Evolutionary conservation across 92 coral and sea anemone genomes (phyloP), one percentile per base, ranked within the genome.

Genomic region (Porites lobata): DNA sequence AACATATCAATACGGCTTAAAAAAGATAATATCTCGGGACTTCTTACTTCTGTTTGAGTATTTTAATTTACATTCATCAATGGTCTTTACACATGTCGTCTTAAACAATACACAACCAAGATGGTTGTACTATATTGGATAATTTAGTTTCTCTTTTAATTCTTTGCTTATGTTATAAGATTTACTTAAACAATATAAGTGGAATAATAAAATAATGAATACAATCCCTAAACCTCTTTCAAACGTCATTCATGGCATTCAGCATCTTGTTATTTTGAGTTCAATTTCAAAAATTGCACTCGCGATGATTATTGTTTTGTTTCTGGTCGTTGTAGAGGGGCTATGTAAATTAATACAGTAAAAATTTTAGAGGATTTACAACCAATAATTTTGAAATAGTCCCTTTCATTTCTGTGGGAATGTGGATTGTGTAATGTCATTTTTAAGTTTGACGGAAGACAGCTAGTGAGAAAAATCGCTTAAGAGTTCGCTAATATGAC

Each of bases 41-140:
- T 62, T 7, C 21, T 1, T 20, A 22, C 5, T 0, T 2, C 18
- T 15, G 69, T 77, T 77, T 77, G 3, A 77, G 61, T 59, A 8
- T 52, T 21, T 77, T 77, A 47, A 58, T 77, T 57, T 17, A 79
- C 59, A 66, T 66, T n/a, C 50, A 11, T 79, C 87, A 73, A 83
- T 74, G 87, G 12, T 83, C 78, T 74, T 83, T 81, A 81, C 87
- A 83, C 80, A 83, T 73, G 47, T 83, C 87, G 87, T 83, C 87
- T 61, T 73, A 19, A 72, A 19, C 59, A 21, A 59, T 83, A 62
- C 38, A 17, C 79, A 74, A 51, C 64, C 80, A 59, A 4, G 9
- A 2, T 17, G 71, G 67, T 74, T 72, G 64, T 52, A 15, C 20
- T 83, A 73, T 73, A 4, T 83, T 54, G 47, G 50, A 72, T 59